These are phyloP conservation scores for Diglossa cyanea DNA, from an alignment of 2,797 vertebrate genomes.

Conservation along the genomic window DNA sequence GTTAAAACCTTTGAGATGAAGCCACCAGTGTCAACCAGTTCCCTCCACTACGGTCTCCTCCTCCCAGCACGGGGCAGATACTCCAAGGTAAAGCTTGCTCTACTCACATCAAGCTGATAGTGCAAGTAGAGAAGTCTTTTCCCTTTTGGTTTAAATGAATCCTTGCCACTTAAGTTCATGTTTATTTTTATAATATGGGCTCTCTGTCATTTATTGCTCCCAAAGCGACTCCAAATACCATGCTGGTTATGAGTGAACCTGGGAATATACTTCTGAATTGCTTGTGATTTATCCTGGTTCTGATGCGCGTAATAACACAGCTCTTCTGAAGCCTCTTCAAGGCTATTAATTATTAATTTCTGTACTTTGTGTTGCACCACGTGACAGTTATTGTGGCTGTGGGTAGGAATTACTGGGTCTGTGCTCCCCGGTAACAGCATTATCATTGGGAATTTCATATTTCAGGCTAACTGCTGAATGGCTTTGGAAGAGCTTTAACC, in stretches of 20 bases:
- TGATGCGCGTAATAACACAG: constrained; percentile 21
- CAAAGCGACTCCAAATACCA: constrained; percentile 47
- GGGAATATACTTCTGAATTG: constrained; percentile 61
- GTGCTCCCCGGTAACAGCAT: not conserved
- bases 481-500: not conserved
- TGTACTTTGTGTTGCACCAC: constrained; percentile 20
- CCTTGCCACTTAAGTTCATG: constrained; percentile 75
- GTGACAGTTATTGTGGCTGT: constrained; percentile 28
- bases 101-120: constrained; percentile 53
- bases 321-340: constrained; percentile 2
- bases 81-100: constrained; percentile 58
- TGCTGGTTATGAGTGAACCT: constrained; percentile 22
- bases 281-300: constrained; percentile 65
- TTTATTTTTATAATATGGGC: constrained; percentile 77
- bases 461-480: not conserved
- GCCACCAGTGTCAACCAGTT: not conserved
- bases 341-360: constrained; percentile 71
- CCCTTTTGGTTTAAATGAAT: constrained; percentile 72
- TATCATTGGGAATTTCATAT: not conserved
- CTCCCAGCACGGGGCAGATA: not conserved
- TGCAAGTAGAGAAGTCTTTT: constrained; percentile 55
- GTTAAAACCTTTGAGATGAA: not conserved
- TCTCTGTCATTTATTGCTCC: constrained; percentile 68
- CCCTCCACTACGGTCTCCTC: not conserved
- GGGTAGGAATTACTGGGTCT: not conserved